Percentiles rank a stretch among this genome's conserved stretches.
Conservation (phyloP, 2,113 vertebrate genomes). For the Thermophis baileyi region DNA sequence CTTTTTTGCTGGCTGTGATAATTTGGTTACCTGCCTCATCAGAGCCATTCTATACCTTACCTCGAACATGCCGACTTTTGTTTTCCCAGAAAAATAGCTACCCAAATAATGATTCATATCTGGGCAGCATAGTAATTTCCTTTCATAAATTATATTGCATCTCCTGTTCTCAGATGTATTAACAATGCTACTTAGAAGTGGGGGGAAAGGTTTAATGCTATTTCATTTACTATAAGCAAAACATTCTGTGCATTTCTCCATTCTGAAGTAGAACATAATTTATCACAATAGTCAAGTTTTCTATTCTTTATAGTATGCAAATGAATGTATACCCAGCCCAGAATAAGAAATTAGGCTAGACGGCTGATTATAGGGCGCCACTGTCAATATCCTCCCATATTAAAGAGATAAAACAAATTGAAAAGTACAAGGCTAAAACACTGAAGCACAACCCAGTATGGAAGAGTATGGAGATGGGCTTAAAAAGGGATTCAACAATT, state of each 20-base stretch:
- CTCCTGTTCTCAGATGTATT: neutral
- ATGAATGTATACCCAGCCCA: neutral
- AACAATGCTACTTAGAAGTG: neutral
- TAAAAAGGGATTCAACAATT: neutral
- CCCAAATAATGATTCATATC: neutral
- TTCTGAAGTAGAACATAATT: neutral
- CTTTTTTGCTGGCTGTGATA: neutral
- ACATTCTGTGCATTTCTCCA: neutral
- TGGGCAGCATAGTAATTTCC: neutral
- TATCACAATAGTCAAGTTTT: neutral
- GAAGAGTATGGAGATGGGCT: neutral
- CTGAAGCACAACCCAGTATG: neutral
- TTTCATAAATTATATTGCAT: neutral
- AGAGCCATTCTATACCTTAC: neutral
- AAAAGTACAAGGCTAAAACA: neutral
- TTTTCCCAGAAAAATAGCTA: neutral
- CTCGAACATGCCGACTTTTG: neutral
- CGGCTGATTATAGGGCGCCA: neutral
- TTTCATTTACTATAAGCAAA: neutral
- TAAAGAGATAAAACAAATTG: neutral
- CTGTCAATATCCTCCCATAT: neutral
- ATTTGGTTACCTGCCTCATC: neutral
- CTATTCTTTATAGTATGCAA: neutral
- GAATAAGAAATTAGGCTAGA: neutral
- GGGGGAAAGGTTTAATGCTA: neutral